Conservation (phyloP, 2,888 invertebrate species). For the Polyommatus iphigenia region DNA sequence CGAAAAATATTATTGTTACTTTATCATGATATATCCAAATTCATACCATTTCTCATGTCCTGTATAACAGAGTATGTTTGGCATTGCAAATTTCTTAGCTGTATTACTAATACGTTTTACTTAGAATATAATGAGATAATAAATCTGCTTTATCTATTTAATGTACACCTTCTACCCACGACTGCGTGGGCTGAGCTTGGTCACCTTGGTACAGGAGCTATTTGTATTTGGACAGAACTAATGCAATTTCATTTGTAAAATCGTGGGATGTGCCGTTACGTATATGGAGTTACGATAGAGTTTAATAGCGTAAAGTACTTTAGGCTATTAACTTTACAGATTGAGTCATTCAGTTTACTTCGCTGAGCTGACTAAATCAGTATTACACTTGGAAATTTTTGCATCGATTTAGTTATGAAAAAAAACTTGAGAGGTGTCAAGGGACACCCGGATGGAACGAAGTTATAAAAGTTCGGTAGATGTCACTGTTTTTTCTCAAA, state of each 20-base stretch:
- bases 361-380: too few species aligned
- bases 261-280: not conserved
- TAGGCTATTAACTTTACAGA: too few species aligned
- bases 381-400: too few species aligned
- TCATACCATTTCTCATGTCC: not conserved
- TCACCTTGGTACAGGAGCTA: constrained; percentile 37
- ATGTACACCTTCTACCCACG: constrained; percentile 1
- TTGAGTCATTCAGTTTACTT: too few species aligned
- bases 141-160: constrained; percentile 24
- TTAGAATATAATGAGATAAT: not conserved
- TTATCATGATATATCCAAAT: not conserved
- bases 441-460: too few species aligned
- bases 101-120: not conserved
- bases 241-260: constrained; percentile 35
- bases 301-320: not conserved
- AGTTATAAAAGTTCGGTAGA: too few species aligned
- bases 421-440: too few species aligned
- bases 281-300: not conserved
- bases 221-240: constrained; percentile 33
- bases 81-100: not conserved
- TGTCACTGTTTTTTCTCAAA: too few species aligned
- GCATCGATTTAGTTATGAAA: too few species aligned
- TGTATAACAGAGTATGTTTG: not conserved
- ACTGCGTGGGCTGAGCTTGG: constrained; percentile 38
- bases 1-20: not conserved